These are phyloP conservation scores for Neosilurus mollespiculum DNA, from an alignment of 2,797 vertebrate species.

Conservation along the genomic window DNA sequence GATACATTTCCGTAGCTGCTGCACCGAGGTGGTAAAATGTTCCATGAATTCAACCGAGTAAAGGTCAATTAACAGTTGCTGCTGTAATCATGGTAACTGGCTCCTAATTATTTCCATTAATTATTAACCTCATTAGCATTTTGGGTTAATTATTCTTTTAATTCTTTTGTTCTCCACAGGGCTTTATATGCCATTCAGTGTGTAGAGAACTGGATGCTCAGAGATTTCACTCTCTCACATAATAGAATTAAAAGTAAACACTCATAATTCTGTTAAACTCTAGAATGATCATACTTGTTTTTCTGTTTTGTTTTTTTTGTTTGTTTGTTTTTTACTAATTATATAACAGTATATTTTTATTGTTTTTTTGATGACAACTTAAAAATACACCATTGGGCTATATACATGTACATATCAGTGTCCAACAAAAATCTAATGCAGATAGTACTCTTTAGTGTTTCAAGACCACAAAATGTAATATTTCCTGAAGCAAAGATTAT, in stretches of 20 bases:
- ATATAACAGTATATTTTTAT: background rate
- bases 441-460: background rate
- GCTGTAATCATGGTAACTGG: background rate
- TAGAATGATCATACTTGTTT: too few relatives aligned
- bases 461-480: background rate
- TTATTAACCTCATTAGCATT: conserved; percentile 28
- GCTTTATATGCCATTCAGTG: background rate
- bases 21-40: conserved; percentile 2
- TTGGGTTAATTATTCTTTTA: conserved; percentile 15
- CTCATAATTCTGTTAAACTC: background rate
- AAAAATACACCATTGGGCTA: too few relatives aligned
- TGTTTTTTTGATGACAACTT: background rate
- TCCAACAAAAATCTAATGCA: too few relatives aligned
- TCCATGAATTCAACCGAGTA: background rate
- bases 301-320: too few relatives aligned
- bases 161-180: conserved; percentile 4
- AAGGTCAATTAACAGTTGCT: conserved; percentile 25
- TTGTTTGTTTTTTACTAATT: background rate
- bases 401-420: too few relatives aligned
- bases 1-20: conserved; percentile 3
- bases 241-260: background rate
- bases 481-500: background rate
- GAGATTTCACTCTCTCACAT: background rate
- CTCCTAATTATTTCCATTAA: conserved; percentile 18
- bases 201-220: background rate